Conservation (phyloP, 2,797 vertebrate genomes). For the Sebastes cheni region DNA sequence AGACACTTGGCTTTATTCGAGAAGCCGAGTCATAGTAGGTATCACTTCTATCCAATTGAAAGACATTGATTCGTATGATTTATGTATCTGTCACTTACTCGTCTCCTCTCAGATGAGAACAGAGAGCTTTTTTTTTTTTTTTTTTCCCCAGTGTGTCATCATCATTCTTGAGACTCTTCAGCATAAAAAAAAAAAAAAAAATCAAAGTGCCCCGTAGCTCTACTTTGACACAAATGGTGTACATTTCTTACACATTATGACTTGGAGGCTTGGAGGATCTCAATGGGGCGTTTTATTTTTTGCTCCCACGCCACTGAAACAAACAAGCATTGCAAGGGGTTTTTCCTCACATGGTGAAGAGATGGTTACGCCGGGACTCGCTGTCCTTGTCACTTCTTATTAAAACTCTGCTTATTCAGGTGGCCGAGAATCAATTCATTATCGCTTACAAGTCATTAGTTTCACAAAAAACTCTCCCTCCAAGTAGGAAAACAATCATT, state of each 20-base stretch:
- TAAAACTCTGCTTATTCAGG: constrained; percentile 90
- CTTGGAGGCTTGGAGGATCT: background rate
- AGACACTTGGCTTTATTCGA: background rate
- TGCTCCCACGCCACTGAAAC: background rate
- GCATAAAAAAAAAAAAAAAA: background rate
- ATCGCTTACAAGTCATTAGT: constrained; percentile 82
- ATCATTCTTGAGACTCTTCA: background rate
- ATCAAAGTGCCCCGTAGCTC: background rate
- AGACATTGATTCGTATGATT: background rate
- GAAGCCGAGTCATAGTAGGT: background rate
- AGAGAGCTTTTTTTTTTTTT: background rate
- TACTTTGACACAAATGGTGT: background rate
- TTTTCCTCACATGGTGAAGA: constrained; percentile 78
- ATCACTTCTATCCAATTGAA: background rate
- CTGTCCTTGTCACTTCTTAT: constrained; percentile 88
- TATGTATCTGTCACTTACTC: background rate
- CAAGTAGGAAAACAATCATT: constrained; percentile 87
- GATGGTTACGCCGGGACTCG: constrained; percentile 71
- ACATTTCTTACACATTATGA: background rate
- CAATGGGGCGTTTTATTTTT: background rate
- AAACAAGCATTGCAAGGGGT: constrained; percentile 33
- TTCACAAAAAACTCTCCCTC: constrained; percentile 86
- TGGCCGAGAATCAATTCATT: constrained; percentile 88
- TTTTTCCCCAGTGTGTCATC: background rate
- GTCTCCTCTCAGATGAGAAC: background rate